Base-by-base conservation (phyloP, 2,113 vertebrate genomes). In the Recurvirostra avosetta region DNA sequence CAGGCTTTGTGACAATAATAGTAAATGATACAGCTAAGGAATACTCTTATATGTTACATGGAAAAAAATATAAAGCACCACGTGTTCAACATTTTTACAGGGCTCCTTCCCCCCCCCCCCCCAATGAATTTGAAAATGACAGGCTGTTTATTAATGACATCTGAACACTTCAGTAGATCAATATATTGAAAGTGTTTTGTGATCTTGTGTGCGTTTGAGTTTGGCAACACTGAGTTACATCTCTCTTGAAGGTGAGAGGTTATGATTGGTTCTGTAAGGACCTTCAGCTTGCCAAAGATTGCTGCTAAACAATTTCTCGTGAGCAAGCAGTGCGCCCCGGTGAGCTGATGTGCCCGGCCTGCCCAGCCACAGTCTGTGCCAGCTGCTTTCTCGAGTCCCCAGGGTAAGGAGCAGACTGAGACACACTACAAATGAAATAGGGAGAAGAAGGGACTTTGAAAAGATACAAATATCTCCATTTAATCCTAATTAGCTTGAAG, bases 301-400 rank as follows among this genome's bases (percentile, higher is more conserved):
- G 18, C 53, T 61, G 18, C 34, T 58, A 30, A 81, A 30, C 6
- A 20, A 5, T 74, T 53, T 86, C 43, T 49, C 22, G 30, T 53
- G 59, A 50, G 36, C 12, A 32, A 27, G 40, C 34, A 16, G 34
- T 26, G 47, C 20, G 12, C 17, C 22, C 10, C 30, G 10, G 25
- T 13, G 34, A 15, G 26, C 30, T 52, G 66, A 9, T 74, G 27
- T 38, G 29, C 29, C 50, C 0, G 0, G 15, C 2, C 1, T 80
- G n/a, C 43, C 10, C 7, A 32, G 38, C 34, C 32, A 41, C 30
- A 2, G 25, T 27, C 72, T 18, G 11, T 80, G 81, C 55, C 41
- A 23, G 23, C 47, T 23, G 45, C 59, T 23, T 52, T 30, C 72
- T 76, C 1, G 9, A 30, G 19, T 50, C 15, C 8, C 20, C 21